A percentile compares a stretch with the other conserved stretches of the same genome.
Conservation (phyloP, 2,888 invertebrate species). For the Macaria liturata region DNA sequence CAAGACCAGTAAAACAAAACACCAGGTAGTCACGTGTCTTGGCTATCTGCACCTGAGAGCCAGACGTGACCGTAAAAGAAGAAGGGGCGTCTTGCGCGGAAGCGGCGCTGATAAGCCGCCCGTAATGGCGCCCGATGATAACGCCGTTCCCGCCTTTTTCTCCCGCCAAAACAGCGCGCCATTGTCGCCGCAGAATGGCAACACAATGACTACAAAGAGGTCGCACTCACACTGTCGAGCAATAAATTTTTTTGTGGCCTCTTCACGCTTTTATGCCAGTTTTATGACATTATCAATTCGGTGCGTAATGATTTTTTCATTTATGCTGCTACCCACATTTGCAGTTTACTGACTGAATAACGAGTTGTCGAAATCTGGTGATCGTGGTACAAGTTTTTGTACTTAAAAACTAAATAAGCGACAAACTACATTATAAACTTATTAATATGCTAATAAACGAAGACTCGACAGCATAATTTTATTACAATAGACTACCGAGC, state of each 20-base stretch:
- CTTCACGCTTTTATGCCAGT: constrained; percentile 50
- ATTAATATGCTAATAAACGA: background rate
- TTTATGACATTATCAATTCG: constrained; percentile 47
- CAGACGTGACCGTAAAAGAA: constrained; percentile 82
- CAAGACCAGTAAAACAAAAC: constrained; percentile 35
- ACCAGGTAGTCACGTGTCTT: constrained; percentile 45
- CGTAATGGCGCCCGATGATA: constrained; percentile 79
- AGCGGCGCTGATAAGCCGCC: constrained; percentile 77
- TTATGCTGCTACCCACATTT: constrained; percentile 8
- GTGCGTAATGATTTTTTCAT: constrained; percentile 19
- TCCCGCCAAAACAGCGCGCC: constrained; percentile 77
- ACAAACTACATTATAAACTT: background rate
- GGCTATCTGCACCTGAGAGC: constrained; percentile 59
- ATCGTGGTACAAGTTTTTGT: too few relatives aligned
- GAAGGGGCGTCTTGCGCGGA: constrained; percentile 76
- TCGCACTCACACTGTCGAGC: constrained; percentile 57
- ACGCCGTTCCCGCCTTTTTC: constrained; percentile 80
- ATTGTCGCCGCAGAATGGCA: constrained; percentile 69
- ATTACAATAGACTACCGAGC: constrained; percentile 41
- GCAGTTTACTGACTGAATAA: background rate
- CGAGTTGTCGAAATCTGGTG: too few relatives aligned
- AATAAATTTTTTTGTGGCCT: constrained; percentile 66
- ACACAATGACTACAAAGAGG: constrained; percentile 62
- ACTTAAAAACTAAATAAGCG: too few relatives aligned
- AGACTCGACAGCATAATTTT: background rate